A percentile compares a stretch with the other conserved stretches of the same genome.
Evolutionary conservation across 2,888 invertebrate genomes (phyloP).

Genomic region (Agrotis exclamationis): DNA sequence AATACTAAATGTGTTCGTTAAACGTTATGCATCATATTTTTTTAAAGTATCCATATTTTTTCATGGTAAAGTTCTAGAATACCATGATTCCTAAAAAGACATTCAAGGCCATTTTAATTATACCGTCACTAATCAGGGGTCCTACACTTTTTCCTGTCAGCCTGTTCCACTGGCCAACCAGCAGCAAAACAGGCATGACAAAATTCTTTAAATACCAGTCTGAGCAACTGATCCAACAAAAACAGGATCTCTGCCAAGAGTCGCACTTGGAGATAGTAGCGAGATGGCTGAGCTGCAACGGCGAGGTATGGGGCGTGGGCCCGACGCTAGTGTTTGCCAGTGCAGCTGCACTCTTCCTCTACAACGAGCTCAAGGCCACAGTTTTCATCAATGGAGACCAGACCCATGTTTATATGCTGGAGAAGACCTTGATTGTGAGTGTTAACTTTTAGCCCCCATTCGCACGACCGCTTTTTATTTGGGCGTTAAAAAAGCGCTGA

Average conservation of each 20-base stretch:
- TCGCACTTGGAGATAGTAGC: constrained; percentile 76
- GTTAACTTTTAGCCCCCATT: background rate
- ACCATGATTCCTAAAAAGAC: background rate
- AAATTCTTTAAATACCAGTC: background rate
- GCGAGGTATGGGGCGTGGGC: constrained; percentile 86
- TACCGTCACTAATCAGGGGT: background rate
- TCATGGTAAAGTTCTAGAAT: no score
- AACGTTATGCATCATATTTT: no score
- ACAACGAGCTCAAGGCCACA: constrained; percentile 84
- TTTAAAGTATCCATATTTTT: no score
- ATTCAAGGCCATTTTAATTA: background rate
- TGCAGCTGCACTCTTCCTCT: constrained; percentile 87
- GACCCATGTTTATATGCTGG: constrained; percentile 76
- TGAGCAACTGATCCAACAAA: background rate
- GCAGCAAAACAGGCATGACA: background rate
- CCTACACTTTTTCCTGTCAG: background rate
- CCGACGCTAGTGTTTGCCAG: constrained; percentile 87
- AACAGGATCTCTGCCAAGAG: constrained; percentile 76
- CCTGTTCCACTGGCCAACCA: background rate
- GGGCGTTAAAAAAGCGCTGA: no score
- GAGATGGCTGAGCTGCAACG: constrained; percentile 89
- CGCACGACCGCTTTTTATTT: no score
- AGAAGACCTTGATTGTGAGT: constrained; percentile 82
- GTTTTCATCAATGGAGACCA: constrained; percentile 80
- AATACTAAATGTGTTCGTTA: no score